phyloP scores from a whole-genome alignment of 2,113 vertebrate genomes.

The Bubo bubo region DNA sequence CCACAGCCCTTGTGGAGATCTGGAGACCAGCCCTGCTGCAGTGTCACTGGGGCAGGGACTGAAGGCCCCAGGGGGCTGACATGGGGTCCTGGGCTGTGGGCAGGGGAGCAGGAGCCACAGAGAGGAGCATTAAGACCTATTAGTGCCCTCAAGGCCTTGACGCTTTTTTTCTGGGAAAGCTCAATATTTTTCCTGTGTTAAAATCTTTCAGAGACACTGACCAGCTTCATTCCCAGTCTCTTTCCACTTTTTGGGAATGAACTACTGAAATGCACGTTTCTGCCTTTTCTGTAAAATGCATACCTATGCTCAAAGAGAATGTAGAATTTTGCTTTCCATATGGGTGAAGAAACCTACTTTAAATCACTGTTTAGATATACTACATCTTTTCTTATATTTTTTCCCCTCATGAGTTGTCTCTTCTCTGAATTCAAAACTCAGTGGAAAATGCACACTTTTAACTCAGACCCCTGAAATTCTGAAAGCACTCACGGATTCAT shows the following conservation, averaged over 20 bases:
- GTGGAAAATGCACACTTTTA: too few species aligned
- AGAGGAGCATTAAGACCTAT: not conserved
- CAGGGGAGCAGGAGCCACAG: not conserved
- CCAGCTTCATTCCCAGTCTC: not conserved
- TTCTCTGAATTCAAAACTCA: too few species aligned
- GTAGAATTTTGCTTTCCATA: too few species aligned
- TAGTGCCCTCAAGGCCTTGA: not conserved
- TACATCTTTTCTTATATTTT: too few species aligned
- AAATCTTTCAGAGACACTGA: not conserved
- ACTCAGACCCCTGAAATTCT: too few species aligned
- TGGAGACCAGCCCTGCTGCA: not conserved
- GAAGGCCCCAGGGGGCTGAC: too few species aligned
- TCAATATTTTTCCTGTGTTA: not conserved
- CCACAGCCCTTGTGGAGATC: not conserved
- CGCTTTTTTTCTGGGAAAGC: not conserved
- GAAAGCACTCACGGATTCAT: too few species aligned
- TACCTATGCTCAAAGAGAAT: not conserved
- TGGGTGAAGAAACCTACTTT: too few species aligned
- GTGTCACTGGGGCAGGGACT: accelerated
- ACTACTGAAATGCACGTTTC: not conserved
- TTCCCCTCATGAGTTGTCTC: too few species aligned
- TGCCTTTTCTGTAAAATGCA: not conserved
- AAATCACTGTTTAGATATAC: too few species aligned
- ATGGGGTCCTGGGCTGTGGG: not conserved
- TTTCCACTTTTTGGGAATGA: not conserved